Base-by-base conservation (phyloP, 1,140 invertebrate species). In the Aphaenogaster ashmeadi region DNA sequence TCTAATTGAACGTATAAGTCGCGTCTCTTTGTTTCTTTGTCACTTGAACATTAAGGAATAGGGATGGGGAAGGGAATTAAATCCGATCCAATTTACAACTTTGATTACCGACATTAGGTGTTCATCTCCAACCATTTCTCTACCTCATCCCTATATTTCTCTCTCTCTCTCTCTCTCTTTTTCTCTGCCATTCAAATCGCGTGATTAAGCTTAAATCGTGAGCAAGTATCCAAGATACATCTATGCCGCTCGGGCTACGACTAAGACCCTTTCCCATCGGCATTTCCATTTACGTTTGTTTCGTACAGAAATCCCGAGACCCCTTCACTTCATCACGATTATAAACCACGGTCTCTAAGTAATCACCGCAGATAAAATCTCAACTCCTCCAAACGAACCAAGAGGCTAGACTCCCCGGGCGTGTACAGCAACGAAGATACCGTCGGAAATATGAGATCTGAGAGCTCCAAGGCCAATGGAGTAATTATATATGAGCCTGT, bases 1-100 rank as follows among this genome's bases (percentile, higher is more conserved):
- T 47, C 18, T 79, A 66, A 79, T 79, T 66, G 47, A 79, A 66
- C 56, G 5, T 79, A 66, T 79, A 66, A 9, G 41, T 64, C n/a
- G 33, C 44, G 9, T 66, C 33, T 27, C 60, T 79, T 79, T 66
- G 77, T 66, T 79, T 79, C 44, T 44, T 79, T 79, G 60, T 79
- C 33, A 79, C 13, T 79, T 79, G 27, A 62, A 58, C 41, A 27
- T 77, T 77, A 21, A 60, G 33, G 6, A 21, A 27, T 6, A 18
- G n/a, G 6, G 36, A 3, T 9, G 13, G n/a, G 3, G 8, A 8
- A 33, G 38, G 50, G 52, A 36, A 81, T 81, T 71, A 81, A 81
- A 71, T 71, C 50, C 79, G 33, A 81, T 81, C 79, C 66, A 71
- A 81, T 81, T 81, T 81, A 81, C 66, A 71, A 81, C 79, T 81